Evolutionary conservation across 1,140 invertebrate genomes (phyloP).

Genomic region (Pseudomyrmex sp.): DNA sequence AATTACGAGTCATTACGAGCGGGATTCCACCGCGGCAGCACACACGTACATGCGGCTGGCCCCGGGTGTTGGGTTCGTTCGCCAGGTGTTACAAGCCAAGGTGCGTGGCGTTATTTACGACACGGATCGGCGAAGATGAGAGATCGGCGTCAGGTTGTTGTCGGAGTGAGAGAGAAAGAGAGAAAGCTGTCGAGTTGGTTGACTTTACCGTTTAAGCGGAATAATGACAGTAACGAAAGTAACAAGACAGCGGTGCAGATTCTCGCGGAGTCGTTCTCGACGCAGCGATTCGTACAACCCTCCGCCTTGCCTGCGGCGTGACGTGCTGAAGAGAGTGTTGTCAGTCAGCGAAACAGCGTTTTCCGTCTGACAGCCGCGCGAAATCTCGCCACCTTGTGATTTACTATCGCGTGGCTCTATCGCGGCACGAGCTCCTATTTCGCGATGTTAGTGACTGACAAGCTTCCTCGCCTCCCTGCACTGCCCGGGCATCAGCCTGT

Average conservation of each 20-base stretch:
- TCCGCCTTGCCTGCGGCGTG: constrained; percentile 20
- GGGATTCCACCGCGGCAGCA: constrained; percentile 60
- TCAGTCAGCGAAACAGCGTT: constrained; percentile 29
- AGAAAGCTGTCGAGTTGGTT: too few species aligned
- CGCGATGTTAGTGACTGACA: constrained; percentile 36
- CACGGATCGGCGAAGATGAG: background rate
- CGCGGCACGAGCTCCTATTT: constrained; percentile 49
- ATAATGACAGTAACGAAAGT: constrained; percentile 8
- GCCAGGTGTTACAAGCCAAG: constrained; percentile 23
- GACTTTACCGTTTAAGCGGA: background rate
- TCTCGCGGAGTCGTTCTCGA: background rate
- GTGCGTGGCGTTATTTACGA: constrained; percentile 51
- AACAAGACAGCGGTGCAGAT: background rate
- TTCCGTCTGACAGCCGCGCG: constrained; percentile 38
- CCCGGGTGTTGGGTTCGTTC: background rate
- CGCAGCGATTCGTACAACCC: constrained; percentile 1
- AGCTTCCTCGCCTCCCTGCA: constrained; percentile 29
- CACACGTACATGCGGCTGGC: constrained; percentile 28
- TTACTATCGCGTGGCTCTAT: constrained; percentile 58
- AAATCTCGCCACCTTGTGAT: constrained; percentile 51
- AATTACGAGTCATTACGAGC: constrained; percentile 75
- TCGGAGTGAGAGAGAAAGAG: too few species aligned
- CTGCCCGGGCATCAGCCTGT: constrained; percentile 31
- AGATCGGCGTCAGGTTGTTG: too few species aligned
- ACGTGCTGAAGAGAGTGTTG: constrained; percentile 42